Evolutionary conservation across 2,888 invertebrate genomes (phyloP).

Genomic region (Scaptomyza tumidula): DNA sequence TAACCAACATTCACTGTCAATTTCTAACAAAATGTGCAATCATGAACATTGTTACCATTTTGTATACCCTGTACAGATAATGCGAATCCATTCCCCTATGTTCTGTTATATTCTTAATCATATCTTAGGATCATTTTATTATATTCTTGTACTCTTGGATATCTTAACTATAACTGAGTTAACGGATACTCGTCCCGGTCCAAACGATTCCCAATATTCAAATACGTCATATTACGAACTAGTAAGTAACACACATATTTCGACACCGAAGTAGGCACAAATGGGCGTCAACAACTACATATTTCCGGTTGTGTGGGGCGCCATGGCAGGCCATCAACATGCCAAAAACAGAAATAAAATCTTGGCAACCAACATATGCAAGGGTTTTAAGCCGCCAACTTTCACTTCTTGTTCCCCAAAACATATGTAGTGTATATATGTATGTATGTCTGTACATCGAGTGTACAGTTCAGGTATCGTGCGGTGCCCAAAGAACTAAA

Average conservation of each 20-base stretch:
- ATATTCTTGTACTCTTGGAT: too few species aligned
- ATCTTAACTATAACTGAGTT: too few species aligned
- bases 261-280: conserved; percentile 58
- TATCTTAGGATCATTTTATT: too few species aligned
- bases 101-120: too few species aligned
- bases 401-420: conserved; percentile 53
- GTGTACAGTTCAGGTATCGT: conserved; percentile 64
- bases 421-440: not conserved
- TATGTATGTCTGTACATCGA: conserved; percentile 10
- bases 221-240: conserved; percentile 20
- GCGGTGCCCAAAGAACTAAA: conserved; percentile 78
- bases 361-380: conserved; percentile 33
- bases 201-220: not conserved
- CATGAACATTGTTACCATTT: not conserved
- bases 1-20: conserved; percentile 67
- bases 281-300: conserved; percentile 80
- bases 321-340: conserved; percentile 65
- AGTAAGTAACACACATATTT: conserved; percentile 27
- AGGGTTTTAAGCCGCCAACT: conserved; percentile 45
- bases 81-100: not conserved
- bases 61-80: conserved; percentile 27
- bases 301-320: conserved; percentile 75
- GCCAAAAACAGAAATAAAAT: conserved; percentile 46
- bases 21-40: conserved; percentile 51
- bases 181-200: not conserved